These are phyloP conservation scores for Drosophila tristis DNA, from an alignment of 1,140 invertebrate genomes.

Conservation along the genomic window DNA sequence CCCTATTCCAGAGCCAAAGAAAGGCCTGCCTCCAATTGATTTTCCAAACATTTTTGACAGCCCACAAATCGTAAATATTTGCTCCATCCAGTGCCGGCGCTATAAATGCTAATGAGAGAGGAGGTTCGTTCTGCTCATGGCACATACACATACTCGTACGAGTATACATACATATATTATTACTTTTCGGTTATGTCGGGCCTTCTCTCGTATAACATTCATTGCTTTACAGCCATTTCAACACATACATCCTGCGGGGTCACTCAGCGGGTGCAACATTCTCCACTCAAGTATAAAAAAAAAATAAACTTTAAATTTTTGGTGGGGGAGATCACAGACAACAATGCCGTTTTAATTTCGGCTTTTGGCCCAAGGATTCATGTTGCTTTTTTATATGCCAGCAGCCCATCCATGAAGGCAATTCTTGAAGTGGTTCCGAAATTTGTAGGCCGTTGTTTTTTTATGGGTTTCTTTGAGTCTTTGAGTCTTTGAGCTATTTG, in stretches of 20 bases:
- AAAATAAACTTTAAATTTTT: not conserved
- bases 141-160: not conserved
- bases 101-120: slow-evolving; percentile 68
- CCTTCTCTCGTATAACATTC: slow-evolving; percentile 27
- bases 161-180: slow-evolving; percentile 29
- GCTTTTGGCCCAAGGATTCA: slow-evolving; percentile 56
- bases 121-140: not conserved
- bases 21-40: slow-evolving; percentile 22
- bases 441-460: slow-evolving; percentile 34
- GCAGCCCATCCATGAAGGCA: slow-evolving; percentile 63
- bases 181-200: slow-evolving; percentile 33
- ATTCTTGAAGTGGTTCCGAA: slow-evolving; percentile 43
- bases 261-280: slow-evolving; percentile 44
- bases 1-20: not conserved
- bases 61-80: slow-evolving; percentile 62
- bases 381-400: slow-evolving; percentile 76
- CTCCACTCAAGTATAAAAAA: slow-evolving; percentile 6
- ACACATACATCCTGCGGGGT: slow-evolving; percentile 30
- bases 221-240: slow-evolving; percentile 23
- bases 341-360: slow-evolving; percentile 63
- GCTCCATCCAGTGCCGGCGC: slow-evolving; percentile 14
- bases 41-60: slow-evolving; percentile 35
- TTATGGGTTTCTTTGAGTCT: slow-evolving; percentile 33
- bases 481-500: slow-evolving; percentile 61
- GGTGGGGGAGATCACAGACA: slow-evolving; percentile 12